A percentile compares a stretch with the other conserved stretches of the same genome.
phyloP scores from a whole-genome alignment of 2,113 vertebrate genomes.

The Scolopax mira region DNA sequence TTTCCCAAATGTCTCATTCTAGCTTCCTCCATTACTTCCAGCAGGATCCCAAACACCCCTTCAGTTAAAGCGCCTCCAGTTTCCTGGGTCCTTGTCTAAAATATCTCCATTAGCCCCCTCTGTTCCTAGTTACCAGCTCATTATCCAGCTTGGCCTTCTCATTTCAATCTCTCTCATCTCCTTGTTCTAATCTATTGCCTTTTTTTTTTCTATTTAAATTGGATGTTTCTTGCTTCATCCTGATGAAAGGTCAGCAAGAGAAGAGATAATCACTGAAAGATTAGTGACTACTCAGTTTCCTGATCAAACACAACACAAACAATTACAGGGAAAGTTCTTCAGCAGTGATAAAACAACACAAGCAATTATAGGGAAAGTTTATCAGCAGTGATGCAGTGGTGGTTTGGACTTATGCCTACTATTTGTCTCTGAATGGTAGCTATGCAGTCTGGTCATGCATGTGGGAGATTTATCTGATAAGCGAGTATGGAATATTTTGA shows the following conservation, averaged over 20 bases:
- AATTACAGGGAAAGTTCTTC: background rate
- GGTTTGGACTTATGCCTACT: background rate
- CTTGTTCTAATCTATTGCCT: background rate
- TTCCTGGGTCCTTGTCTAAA: background rate
- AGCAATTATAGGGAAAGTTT: background rate
- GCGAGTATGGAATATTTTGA: background rate
- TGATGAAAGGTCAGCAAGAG: constrained; percentile 7
- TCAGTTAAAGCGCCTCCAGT: background rate
- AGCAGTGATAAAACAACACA: background rate
- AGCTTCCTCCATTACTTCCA: background rate
- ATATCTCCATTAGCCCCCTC: background rate
- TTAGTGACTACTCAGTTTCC: background rate
- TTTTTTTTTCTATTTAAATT: background rate
- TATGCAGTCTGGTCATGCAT: background rate
- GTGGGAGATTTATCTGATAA: background rate
- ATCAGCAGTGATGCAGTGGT: background rate
- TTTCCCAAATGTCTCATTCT: background rate
- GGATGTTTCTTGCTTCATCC: background rate
- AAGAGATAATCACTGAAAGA: constrained; percentile 5
- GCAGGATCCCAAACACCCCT: background rate
- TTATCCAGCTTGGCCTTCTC: background rate
- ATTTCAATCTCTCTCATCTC: background rate
- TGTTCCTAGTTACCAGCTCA: background rate
- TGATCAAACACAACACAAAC: background rate
- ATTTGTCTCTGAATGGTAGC: background rate